Evolutionary conservation across 2,113 vertebrate species (phyloP).

Genomic region (Acanthisitta chloris): DNA sequence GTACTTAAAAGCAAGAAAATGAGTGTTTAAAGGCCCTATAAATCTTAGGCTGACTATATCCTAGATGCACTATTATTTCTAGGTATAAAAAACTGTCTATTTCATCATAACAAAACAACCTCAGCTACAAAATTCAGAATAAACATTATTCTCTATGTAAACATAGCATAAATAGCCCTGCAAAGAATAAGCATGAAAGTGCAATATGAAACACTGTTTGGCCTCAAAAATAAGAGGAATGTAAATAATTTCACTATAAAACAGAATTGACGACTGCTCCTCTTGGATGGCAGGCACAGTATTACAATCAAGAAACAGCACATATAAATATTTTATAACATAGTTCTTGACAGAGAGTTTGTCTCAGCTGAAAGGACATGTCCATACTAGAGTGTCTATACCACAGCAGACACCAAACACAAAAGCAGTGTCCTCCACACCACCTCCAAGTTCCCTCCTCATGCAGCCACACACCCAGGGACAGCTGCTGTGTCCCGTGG

Average conservation of each 20-base stretch:
- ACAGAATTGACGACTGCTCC: neutral
- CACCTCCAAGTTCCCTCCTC: neutral
- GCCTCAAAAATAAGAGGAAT: neutral
- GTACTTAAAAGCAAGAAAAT: slow-evolving; percentile 27
- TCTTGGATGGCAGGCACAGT: neutral
- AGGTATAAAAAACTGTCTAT: neutral
- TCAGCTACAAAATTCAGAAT: neutral
- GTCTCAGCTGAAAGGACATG: neutral
- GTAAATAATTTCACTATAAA: neutral
- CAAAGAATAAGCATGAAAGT: neutral
- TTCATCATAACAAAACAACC: slow-evolving; percentile 10
- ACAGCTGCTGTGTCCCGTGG: neutral
- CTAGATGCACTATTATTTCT: neutral
- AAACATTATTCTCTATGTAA: neutral
- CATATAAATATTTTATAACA: neutral
- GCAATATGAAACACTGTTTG: neutral
- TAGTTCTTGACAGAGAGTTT: neutral
- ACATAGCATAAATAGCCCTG: neutral
- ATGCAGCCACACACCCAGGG: neutral
- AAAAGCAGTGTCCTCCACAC: neutral
- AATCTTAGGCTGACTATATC: neutral
- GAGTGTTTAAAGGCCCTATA: slow-evolving; percentile 1
- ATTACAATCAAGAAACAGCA: neutral
- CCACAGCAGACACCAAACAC: neutral
- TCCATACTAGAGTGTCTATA: neutral